Evolutionary conservation across 2,888 invertebrate species (phyloP).

Genomic region (Ornithoptera priamus): DNA sequence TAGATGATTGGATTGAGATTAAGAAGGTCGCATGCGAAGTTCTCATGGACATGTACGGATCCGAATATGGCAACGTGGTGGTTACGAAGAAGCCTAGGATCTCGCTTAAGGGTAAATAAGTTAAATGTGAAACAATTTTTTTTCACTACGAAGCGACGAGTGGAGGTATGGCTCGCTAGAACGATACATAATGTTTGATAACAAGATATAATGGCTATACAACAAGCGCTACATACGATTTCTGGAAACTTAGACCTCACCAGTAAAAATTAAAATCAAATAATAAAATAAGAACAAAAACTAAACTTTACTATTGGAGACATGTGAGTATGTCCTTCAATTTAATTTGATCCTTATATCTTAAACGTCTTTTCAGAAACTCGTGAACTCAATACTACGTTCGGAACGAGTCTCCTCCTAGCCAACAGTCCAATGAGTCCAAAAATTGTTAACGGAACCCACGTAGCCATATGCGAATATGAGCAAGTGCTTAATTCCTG

Average conservation of each 20-base stretch:
- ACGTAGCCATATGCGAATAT: constrained; percentile 93
- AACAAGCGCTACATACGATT: no score
- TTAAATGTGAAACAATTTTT: no score
- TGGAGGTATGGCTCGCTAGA: no score
- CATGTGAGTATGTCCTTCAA: background rate
- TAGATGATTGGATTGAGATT: constrained; percentile 93
- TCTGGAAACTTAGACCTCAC: no score
- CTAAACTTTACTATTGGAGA: no score
- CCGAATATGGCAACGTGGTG: constrained; percentile 80
- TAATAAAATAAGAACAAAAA: no score
- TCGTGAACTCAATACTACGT: constrained; percentile 90
- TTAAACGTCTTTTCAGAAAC: constrained; percentile 81
- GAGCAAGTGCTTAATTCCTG: constrained; percentile 86
- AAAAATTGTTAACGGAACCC: constrained; percentile 96
- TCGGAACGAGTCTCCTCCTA: constrained; percentile 94
- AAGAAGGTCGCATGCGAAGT: constrained; percentile 86
- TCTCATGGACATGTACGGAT: constrained; percentile 76
- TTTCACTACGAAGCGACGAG: no score
- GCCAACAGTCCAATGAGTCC: constrained; percentile 98
- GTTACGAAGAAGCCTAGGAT: constrained; percentile 82
- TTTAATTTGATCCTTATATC: background rate
- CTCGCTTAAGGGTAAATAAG: constrained; percentile 84
- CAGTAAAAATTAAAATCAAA: no score
- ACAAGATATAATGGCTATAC: no score
- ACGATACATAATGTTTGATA: no score